Percentiles rank a stretch among this genome's conserved stretches.
Evolutionary conservation across 1,140 invertebrate species (phyloP).

Genomic region (Atta colombica): DNA sequence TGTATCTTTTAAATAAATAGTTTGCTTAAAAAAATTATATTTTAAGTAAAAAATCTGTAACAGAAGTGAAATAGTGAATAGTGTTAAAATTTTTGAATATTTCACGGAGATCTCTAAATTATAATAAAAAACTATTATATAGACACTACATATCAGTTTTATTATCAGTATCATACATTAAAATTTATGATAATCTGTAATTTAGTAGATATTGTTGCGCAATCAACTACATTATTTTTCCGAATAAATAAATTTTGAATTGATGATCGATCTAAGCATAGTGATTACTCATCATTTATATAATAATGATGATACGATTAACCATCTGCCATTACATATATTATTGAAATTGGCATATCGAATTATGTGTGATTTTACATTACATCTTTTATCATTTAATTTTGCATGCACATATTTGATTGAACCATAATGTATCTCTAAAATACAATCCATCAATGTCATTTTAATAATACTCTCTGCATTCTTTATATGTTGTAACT

Average conservation of each 20-base stretch:
- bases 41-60: not conserved
- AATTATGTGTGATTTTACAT: conserved; percentile 9
- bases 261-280: not conserved
- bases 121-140: not conserved
- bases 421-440: not conserved
- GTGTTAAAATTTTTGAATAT: not conserved
- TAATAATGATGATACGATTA: not conserved
- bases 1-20: not conserved
- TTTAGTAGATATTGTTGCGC: not conserved
- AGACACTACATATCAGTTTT: not conserved
- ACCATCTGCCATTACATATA: not conserved
- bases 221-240: not conserved
- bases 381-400: not conserved
- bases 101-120: not conserved
- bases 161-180: not conserved
- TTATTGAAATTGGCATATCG: not conserved
- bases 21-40: not conserved
- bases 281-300: conserved; percentile 6
- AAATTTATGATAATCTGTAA: not conserved
- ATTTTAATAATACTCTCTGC: not conserved
- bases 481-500: too few relatives aligned
- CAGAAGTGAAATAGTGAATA: not conserved
- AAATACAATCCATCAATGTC: not conserved
- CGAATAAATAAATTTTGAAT: conserved; percentile 13
- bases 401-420: conserved; percentile 10